Percentiles rank a stretch among this genome's conserved stretches.
phyloP scores from a whole-genome alignment of 1,140 invertebrate genomes.

The Euborellia annulipes region DNA sequence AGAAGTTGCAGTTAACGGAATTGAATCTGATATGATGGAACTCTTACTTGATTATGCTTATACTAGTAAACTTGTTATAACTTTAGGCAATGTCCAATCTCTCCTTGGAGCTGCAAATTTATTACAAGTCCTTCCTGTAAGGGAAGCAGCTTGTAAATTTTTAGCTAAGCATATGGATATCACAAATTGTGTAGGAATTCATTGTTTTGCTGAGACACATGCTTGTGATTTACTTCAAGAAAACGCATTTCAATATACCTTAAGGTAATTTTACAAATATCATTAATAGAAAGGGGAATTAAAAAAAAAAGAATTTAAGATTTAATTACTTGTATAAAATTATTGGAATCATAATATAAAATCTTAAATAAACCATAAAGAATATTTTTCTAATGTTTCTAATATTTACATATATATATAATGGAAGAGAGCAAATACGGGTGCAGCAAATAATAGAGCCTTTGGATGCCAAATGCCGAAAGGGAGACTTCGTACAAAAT shows the following conservation, averaged over 20 bases:
- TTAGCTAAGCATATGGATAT: conserved; percentile 38
- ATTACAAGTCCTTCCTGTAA: conserved; percentile 33
- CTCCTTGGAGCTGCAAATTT: conserved; percentile 41
- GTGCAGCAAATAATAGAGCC: too few species aligned
- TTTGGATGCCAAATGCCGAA: too few species aligned
- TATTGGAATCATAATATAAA: too few species aligned
- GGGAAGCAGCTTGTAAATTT: conserved; percentile 36
- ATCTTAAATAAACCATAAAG: too few species aligned
- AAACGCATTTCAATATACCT: conserved; percentile 29
- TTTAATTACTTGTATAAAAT: too few species aligned
- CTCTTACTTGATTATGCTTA: conserved; percentile 40
- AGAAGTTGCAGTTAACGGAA: conserved; percentile 32
- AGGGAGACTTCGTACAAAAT: too few species aligned
- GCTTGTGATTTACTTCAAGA: conserved; percentile 31
- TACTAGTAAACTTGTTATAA: conserved; percentile 33
- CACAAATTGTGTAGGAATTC: conserved; percentile 37
- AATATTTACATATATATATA: too few species aligned
- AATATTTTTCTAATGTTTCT: too few species aligned
- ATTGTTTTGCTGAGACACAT: conserved; percentile 39
- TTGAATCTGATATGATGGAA: conserved; percentile 32
- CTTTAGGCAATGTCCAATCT: conserved; percentile 34
- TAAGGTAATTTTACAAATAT: conserved; percentile 20
- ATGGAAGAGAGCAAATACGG: too few species aligned
- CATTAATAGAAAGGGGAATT: too few species aligned
- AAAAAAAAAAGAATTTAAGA: too few species aligned